Percentiles rank a stretch among this genome's conserved stretches.
Evolutionary conservation across 2,113 vertebrate species (phyloP).

Genomic region (Plecotus auritus): DNA sequence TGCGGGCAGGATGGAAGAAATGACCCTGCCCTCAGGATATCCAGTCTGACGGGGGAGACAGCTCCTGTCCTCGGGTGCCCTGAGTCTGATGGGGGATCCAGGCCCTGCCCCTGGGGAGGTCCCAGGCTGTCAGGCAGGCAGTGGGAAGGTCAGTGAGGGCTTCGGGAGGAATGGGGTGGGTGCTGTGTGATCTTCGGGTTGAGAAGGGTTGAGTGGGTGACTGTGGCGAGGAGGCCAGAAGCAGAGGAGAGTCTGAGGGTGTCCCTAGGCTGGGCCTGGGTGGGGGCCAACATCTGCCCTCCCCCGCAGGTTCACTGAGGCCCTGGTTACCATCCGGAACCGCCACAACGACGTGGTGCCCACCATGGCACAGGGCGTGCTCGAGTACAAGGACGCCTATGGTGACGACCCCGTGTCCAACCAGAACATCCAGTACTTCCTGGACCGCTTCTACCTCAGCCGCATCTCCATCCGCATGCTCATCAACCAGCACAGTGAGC

Average conservation of each 20-base stretch:
- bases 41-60: neutral
- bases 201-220: neutral
- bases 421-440: conserved; percentile 97
- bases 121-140: neutral
- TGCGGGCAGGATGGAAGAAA: too few relatives aligned
- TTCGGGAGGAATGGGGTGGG: neutral
- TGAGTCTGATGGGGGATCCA: neutral
- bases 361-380: conserved; percentile 94
- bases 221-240: neutral
- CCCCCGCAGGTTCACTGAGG: conserved; percentile 84
- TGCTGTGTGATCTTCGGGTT: fast-evolving
- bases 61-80: neutral
- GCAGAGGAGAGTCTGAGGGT: neutral
- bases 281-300: neutral
- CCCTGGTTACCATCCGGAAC: conserved; percentile 94
- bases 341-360: conserved; percentile 96
- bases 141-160: too few relatives aligned
- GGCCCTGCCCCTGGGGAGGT: neutral
- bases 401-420: conserved; percentile 90
- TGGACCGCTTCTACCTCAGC: conserved; percentile 97
- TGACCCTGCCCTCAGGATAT: neutral
- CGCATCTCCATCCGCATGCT: conserved; percentile 98
- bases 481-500: conserved; percentile 95
- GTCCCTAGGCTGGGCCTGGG: neutral
- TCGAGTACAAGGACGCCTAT: conserved; percentile 93